A percentile compares a stretch with the other conserved stretches of the same genome.
Conservation (phyloP, 2,888 invertebrate species). For the Drosophila rubida region DNA sequence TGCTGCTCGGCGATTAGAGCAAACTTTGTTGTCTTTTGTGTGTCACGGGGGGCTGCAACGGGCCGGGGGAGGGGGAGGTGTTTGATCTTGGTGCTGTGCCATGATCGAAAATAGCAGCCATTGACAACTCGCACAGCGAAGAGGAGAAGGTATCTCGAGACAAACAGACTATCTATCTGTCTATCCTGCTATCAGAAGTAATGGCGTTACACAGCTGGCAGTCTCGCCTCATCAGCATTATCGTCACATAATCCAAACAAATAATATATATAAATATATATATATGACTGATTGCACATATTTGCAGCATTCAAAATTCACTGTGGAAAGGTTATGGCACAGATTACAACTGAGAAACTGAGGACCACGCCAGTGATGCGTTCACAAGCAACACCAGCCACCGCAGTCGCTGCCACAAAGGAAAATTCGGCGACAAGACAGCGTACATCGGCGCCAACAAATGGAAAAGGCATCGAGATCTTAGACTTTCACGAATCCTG, state of each 20-base stretch:
- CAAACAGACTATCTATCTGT: conserved; percentile 11
- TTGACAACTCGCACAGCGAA: conserved; percentile 50
- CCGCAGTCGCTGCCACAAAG: conserved; percentile 60
- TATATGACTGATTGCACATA: background rate
- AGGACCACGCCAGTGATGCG: conserved; percentile 66
- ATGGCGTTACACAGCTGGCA: conserved; percentile 31
- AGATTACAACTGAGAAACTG: conserved; percentile 83
- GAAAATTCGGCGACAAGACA: conserved; percentile 68
- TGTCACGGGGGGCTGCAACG: conserved; percentile 4
- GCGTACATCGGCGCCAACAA: conserved; percentile 19
- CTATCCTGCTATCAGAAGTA: conserved; percentile 33
- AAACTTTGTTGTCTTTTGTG: conserved; percentile 22
- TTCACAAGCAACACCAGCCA: conserved; percentile 37
- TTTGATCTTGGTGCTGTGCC: conserved; percentile 82
- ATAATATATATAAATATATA: background rate
- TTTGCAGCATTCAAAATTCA: conserved; percentile 76
- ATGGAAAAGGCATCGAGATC: conserved; percentile 81
- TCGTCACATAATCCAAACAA: conserved; percentile 55
- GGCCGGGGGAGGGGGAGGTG: background rate
- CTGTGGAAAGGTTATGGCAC: conserved; percentile 82
- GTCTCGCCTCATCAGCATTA: conserved; percentile 29
- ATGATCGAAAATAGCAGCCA: conserved; percentile 83
- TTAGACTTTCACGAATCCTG: conserved; percentile 84
- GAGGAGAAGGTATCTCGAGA: conserved; percentile 2
- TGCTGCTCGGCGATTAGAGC: conserved; percentile 11